Evolutionary conservation across 2,888 invertebrate genomes (phyloP).

Genomic region (Chaetogeoica ovagalla): DNA sequence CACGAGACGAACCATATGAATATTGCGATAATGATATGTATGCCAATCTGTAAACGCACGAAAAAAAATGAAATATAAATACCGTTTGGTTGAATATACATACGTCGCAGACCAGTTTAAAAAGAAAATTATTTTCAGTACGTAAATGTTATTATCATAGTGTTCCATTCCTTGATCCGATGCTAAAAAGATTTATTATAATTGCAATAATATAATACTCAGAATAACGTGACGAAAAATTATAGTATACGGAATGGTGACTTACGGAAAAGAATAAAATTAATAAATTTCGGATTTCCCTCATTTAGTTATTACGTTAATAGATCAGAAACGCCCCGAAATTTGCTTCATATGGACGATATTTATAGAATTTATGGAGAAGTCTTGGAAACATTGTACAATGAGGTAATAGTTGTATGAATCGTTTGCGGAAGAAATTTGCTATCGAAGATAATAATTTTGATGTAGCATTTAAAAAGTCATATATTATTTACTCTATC

Average conservation of each 20-base stretch:
- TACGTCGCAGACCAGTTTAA: no score
- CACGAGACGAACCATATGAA: constrained; percentile 29
- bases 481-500: no score
- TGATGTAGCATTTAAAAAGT: no score
- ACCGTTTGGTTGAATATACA: background rate
- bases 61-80: background rate
- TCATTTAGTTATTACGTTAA: constrained; percentile 37
- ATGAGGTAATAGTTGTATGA: constrained; percentile 67
- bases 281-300: constrained; percentile 44
- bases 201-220: no score
- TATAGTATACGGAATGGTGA: no score
- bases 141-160: no score
- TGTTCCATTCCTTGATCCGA: background rate
- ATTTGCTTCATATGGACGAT: constrained; percentile 65
- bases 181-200: no score
- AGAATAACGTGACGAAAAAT: constrained; percentile 26
- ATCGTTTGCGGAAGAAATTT: no score
- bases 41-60: constrained; percentile 28
- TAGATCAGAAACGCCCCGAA: constrained; percentile 47
- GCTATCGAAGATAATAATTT: no score
- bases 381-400: constrained; percentile 90
- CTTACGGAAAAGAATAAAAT: background rate
- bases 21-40: constrained; percentile 8
- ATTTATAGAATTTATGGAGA: constrained; percentile 86
- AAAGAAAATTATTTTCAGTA: constrained; percentile 29